Base-by-base conservation (phyloP, 2,113 vertebrate species). In the Apeltes quadracus region DNA sequence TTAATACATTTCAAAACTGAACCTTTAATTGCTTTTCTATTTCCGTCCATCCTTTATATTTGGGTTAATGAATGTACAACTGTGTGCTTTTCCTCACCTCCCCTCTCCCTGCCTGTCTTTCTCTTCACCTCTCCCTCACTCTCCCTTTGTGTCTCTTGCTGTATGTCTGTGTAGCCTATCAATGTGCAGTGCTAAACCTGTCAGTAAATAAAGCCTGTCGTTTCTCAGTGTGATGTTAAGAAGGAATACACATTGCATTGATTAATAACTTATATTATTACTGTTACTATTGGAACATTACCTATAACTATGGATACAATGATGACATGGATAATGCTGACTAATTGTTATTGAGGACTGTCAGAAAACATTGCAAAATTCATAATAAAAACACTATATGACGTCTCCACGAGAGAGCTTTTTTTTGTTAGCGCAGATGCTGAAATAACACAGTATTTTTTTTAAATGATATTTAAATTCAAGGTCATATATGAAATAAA, bases 341-440 rank as follows among this genome's bases (percentile, higher is more conserved):
- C 82, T 90, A 87, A 90, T 89, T 92, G 91, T 93, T 92, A 90
- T 87, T 91, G 83, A 91, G 69, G 92, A 91, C 77, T 87, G 89
- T 92, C 89, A 86, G 86, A 90, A 90, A 89, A 90, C 82, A 87
- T 90, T 75, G 84, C 90, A 89, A 93, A 91, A 90, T 94, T 94
- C 91, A 92, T 94, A 94, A 94, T 94, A 94, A 94, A 94, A 94
- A 87, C 84, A 92, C 88, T 89, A 88, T 85, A 93, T 92, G 89
- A 94, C 62, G 73, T 92, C 84, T 88, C 69, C 68, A 84, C 27
- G 62, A 74, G 73, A 75, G 55, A 66, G 29, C 23, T 67, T 73
- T 67, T 32, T 88, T 32, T 88, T 83, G 44, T 57, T 46, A 38
- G 10, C 50, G 27, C 25, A 15, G 46, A 4, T 22, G 63, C 20